These are phyloP conservation scores for Herpailurus yagouaroundi DNA, from an alignment of 2,113 vertebrate species.

Conservation along the genomic window DNA sequence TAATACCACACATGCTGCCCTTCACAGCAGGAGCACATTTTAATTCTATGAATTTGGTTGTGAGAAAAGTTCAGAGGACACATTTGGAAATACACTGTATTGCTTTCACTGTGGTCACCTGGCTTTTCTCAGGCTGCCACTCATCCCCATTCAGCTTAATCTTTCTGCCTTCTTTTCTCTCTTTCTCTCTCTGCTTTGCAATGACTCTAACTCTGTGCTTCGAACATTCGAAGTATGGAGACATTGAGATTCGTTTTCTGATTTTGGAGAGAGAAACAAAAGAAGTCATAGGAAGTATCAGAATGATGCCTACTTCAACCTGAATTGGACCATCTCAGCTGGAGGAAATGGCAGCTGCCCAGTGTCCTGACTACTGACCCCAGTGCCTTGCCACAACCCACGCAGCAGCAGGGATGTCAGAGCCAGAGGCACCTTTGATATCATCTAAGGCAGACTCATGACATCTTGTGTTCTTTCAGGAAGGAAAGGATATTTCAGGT, in stretches of 20 bases:
- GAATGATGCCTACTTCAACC: neutral
- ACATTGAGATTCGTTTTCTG: neutral
- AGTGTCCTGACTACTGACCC: neutral
- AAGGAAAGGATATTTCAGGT: neutral
- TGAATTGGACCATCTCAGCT: neutral
- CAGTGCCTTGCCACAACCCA: no score
- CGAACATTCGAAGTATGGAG: neutral
- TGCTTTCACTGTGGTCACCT: neutral
- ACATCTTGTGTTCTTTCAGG: neutral
- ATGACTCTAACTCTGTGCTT: neutral
- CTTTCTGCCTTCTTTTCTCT: neutral
- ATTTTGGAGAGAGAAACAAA: neutral
- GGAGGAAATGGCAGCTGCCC: neutral
- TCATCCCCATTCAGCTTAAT: neutral
- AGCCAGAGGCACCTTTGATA: neutral
- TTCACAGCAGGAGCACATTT: neutral
- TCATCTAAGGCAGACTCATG: neutral
- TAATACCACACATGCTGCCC: no score
- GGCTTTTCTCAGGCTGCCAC: neutral
- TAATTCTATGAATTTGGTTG: neutral
- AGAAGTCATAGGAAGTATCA: neutral
- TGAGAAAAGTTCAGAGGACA: neutral
- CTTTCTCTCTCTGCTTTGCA: neutral
- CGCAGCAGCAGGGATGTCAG: no score
- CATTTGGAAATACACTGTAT: neutral